Conservation (phyloP, 2,113 vertebrate species). For the Cavia aperea region DNA sequence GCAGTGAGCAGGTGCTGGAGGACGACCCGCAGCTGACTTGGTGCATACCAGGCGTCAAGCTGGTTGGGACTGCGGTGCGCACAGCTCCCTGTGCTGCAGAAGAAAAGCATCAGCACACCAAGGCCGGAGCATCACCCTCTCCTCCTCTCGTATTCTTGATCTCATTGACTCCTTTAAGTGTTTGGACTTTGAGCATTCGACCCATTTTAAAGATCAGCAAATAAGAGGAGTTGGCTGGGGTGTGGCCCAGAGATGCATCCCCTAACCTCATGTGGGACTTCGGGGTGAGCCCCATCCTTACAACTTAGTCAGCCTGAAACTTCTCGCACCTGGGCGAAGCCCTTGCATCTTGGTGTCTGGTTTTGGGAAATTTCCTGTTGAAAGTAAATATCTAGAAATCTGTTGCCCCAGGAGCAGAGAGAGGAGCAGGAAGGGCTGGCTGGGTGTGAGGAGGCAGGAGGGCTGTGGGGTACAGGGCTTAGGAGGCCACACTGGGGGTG, state of each 20-base stretch:
- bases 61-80: accelerated
- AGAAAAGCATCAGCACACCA: background rate
- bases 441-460: background rate
- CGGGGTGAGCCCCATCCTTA: background rate
- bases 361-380: background rate
- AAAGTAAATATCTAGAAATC: background rate
- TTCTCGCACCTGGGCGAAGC: background rate
- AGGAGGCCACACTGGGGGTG: background rate
- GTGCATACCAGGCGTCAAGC: background rate
- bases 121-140: background rate
- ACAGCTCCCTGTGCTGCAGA: background rate
- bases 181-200: background rate
- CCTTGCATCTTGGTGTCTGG: background rate
- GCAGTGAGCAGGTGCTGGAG: background rate
- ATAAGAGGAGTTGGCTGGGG: background rate
- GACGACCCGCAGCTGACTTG: background rate
- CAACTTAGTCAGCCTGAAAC: background rate
- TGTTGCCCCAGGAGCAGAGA: background rate
- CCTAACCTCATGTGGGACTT: background rate
- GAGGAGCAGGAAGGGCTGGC: background rate
- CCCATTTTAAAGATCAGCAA: background rate
- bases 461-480: accelerated
- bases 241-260: background rate
- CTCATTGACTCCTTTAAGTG: background rate
- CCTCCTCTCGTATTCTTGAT: background rate